Evolutionary conservation across 1,140 invertebrate genomes (phyloP), one percentile per base, ranked within the genome.

Genomic region (Lutraria rhynchaena): DNA sequence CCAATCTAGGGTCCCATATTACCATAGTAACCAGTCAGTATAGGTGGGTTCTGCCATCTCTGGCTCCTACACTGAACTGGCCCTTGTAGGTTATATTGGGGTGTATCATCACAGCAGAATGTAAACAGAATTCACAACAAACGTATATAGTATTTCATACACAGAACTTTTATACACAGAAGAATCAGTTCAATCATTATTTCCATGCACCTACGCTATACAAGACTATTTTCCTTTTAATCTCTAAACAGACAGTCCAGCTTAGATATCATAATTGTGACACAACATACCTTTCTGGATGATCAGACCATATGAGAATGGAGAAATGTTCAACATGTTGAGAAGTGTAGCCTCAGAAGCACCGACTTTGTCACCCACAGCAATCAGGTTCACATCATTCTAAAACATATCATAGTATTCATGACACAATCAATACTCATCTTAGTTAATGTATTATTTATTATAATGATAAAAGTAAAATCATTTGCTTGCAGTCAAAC

Each of bases 311-410:
- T 99, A 99, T 49, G 98, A 98, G 94, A 99, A 99, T 44, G 99
- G 99, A 92, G 98, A 99, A 92, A 99, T 99, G 94, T 99, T 99
- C 94, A 99, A 95, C 99, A 99, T 99, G 94, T 99, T 99, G 71
- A 99, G 94, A 61, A 99, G 95, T 17, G 98, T 99, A 29, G 98
- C 97, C 94, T 99, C 99, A 46, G 98, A 99, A 92, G 98, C 97
- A 90, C 99, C 99, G 49, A 99, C 99, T 77, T 97, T 99, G 90
- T 99, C 98, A 53, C 98, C 98, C 67, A 96, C 96, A 93, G 99
- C 99, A 92, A 99, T 94, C 84, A 95, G 67, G 35, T 57, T 17
- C 7, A 74, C 71, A 44, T 74, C 71, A 55, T 74, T 74, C 71
- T 74, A 41, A 2, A 60, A 46, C 13, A 22, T 4, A 58, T 41